Evolutionary conservation across 2,797 vertebrate species (phyloP).

Genomic region (Echiichthys vipera): DNA sequence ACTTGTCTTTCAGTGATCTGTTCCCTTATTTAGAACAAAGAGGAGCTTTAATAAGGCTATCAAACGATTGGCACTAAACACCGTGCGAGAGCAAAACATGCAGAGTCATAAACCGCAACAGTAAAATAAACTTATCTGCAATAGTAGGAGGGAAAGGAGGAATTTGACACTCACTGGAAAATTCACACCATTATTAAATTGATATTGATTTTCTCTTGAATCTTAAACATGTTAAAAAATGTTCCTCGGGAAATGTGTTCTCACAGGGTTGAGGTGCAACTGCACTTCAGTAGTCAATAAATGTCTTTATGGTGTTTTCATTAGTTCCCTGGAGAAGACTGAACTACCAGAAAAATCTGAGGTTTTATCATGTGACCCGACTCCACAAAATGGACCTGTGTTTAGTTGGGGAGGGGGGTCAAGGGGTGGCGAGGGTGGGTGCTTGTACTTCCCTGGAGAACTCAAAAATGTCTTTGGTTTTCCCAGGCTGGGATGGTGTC

Average conservation of each 20-base stretch:
- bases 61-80: slow-evolving; percentile 29
- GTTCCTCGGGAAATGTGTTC: not conserved
- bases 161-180: not conserved
- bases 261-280: slow-evolving; percentile 3
- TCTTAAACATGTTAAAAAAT: not conserved
- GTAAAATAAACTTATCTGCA: slow-evolving; percentile 59
- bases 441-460: slow-evolving; percentile 41
- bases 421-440: not conserved
- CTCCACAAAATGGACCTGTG: slow-evolving; percentile 39
- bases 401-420: not conserved
- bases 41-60: slow-evolving; percentile 36
- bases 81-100: slow-evolving; percentile 43
- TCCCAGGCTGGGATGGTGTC: slow-evolving; percentile 62
- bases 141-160: slow-evolving; percentile 23
- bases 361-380: slow-evolving; percentile 48
- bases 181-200: not conserved
- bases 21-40: slow-evolving; percentile 64
- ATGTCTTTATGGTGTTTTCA: slow-evolving; percentile 34
- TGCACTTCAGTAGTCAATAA: not conserved
- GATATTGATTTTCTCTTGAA: slow-evolving; percentile 3
- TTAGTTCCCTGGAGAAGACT: slow-evolving; percentile 18
- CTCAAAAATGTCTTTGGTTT: slow-evolving; percentile 51
- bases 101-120: slow-evolving; percentile 43
- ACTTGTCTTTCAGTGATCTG: slow-evolving; percentile 43
- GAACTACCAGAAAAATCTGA: slow-evolving; percentile 15